A percentile compares a stretch with the other conserved stretches of the same genome.
These are phyloP conservation scores for Argyrosomus japonicus DNA, from an alignment of 2,113 vertebrate genomes.

Conservation along the genomic window DNA sequence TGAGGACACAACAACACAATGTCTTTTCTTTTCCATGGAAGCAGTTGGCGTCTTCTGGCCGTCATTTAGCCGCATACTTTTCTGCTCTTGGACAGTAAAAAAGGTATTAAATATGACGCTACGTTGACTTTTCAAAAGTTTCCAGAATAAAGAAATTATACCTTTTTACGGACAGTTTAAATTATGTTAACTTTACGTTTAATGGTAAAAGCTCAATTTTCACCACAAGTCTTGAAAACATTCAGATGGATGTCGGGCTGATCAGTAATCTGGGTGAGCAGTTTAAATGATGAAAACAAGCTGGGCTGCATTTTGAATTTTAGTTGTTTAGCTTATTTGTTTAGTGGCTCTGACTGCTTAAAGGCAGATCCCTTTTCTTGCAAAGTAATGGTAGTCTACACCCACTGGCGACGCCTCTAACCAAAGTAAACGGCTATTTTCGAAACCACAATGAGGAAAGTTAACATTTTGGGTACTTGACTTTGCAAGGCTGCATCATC, in stretches of 20 bases:
- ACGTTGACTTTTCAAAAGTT: neutral
- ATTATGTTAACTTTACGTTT: neutral
- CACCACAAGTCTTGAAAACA: neutral
- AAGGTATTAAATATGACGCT: neutral
- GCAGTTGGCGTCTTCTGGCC: neutral
- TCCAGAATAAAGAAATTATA: neutral
- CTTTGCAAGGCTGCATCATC: neutral
- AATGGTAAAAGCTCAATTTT: neutral
- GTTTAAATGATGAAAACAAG: conserved; percentile 1
- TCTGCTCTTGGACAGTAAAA: neutral
- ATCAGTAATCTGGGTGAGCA: neutral
- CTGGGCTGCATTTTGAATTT: neutral
- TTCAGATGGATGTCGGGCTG: neutral
- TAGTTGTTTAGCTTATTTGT: conserved; percentile 5
- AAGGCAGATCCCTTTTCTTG: conserved; percentile 21
- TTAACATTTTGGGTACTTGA: neutral
- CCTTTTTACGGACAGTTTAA: neutral
- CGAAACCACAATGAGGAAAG: conserved; percentile 32
- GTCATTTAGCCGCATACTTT: neutral
- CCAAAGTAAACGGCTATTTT: conserved; percentile 31
- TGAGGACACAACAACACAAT: neutral
- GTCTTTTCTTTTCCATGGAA: neutral
- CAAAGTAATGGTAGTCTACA: conserved; percentile 44
- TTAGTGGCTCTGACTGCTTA: conserved; percentile 10
- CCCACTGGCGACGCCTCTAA: neutral